A percentile compares a stretch with the other conserved stretches of the same genome.
Evolutionary conservation across 2,888 invertebrate genomes (phyloP).

Genomic region (Alloscopus bannaensis): DNA sequence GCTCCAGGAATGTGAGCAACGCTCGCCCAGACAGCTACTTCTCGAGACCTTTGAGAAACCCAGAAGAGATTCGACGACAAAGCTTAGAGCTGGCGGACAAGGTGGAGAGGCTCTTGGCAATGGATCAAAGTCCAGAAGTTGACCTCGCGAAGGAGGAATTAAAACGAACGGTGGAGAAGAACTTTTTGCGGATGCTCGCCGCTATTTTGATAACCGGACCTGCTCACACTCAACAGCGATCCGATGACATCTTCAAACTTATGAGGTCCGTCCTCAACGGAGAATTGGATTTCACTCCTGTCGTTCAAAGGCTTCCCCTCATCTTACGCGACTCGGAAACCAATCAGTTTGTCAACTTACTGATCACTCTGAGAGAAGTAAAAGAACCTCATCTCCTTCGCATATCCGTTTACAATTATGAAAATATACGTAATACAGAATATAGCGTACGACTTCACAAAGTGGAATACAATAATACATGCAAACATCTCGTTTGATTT

Average conservation of each 20-base stretch:
- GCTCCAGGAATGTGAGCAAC: conserved; percentile 9
- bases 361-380: conserved; percentile 70
- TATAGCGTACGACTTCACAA: no score
- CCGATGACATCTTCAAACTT: conserved; percentile 69
- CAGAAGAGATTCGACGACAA: conserved; percentile 38
- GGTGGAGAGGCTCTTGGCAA: conserved; percentile 67
- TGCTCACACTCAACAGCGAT: conserved; percentile 64
- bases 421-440: no score
- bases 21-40: conserved; percentile 24
- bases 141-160: conserved; percentile 69
- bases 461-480: conserved; percentile 4
- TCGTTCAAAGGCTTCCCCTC: conserved; percentile 68
- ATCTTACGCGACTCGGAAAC: conserved; percentile 70
- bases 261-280: conserved; percentile 71
- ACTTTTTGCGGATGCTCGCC: conserved; percentile 70
- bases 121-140: conserved; percentile 64
- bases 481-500: background rate
- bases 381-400: background rate
- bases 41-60: conserved; percentile 22
- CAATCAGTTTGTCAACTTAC: conserved; percentile 68
- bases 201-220: conserved; percentile 71
- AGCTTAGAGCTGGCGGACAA: conserved; percentile 67
- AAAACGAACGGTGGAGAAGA: conserved; percentile 66
- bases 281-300: conserved; percentile 70
- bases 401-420: no score